Evolutionary conservation across 2,113 vertebrate genomes (phyloP).

Genomic region (Prinia subflava): DNA sequence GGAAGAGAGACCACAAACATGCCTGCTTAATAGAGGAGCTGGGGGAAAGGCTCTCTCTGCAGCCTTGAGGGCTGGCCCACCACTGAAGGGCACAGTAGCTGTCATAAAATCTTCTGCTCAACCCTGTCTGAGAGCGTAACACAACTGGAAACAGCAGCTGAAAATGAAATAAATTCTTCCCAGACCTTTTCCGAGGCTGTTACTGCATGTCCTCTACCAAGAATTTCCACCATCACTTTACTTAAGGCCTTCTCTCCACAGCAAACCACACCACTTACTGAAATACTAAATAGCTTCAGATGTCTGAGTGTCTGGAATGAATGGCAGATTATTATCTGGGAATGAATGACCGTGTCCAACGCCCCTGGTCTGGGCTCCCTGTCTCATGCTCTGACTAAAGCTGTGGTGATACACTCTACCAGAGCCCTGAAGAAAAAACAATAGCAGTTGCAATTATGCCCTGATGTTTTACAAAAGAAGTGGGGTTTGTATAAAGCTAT

Average conservation of each 20-base stretch:
- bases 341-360: neutral
- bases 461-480: neutral
- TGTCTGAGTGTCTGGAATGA: slow-evolving; percentile 5
- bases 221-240: neutral
- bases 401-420: neutral
- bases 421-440: neutral
- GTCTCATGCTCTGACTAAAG: neutral
- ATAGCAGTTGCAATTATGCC: neutral
- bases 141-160: neutral
- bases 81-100: slow-evolving; percentile 9
- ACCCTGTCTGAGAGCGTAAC: neutral
- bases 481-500: neutral
- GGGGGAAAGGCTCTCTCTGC: neutral
- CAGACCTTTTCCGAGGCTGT: neutral
- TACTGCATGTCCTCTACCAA: neutral
- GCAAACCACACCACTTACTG: neutral
- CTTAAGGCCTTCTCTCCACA: neutral
- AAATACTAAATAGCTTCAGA: slow-evolving; percentile 40
- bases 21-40: neutral
- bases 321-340: slow-evolving; percentile 5
- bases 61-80: neutral
- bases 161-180: slow-evolving; percentile 30
- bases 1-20: slow-evolving; percentile 27
- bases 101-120: neutral
- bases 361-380: neutral